Conservation (phyloP, 2,888 invertebrate species). For the Cerastis leucographa region DNA sequence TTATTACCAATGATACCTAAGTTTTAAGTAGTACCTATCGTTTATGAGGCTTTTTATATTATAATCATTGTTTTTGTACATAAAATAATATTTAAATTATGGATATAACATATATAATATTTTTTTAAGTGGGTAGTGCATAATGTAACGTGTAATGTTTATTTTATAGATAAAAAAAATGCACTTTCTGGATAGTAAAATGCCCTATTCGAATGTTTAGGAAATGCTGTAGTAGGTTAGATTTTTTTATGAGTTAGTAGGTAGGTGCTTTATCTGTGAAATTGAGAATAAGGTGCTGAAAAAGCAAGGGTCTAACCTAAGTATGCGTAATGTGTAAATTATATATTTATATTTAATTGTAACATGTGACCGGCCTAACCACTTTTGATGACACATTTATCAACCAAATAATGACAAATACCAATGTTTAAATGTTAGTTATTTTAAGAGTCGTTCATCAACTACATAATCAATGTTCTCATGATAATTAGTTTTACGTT, state of each 20-base stretch:
- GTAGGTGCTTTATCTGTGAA: constrained; percentile 40
- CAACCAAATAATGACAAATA: constrained; percentile 10
- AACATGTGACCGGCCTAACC: constrained; percentile 32
- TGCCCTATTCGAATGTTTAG: constrained; percentile 8
- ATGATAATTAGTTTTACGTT: background rate
- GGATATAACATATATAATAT: background rate
- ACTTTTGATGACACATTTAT: constrained; percentile 1
- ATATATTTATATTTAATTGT: background rate
- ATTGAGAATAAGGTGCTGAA: constrained; percentile 37
- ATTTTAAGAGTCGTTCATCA: background rate
- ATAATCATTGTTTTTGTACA: constrained; percentile 22
- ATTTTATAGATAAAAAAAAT: constrained; percentile 3
- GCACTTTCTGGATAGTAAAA: background rate
- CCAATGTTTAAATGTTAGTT: background rate
- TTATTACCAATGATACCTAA: constrained; percentile 8
- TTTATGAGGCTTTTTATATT: constrained; percentile 25
- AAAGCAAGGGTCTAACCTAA: constrained; percentile 35
- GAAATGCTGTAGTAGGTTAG: constrained; percentile 15
- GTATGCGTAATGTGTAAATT: background rate
- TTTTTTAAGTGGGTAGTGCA: constrained; percentile 9
- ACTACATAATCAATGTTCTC: background rate
- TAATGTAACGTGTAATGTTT: background rate
- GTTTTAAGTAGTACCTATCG: constrained; percentile 18
- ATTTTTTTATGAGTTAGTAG: constrained; percentile 4
- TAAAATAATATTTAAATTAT: constrained; percentile 6